phyloP scores from a whole-genome alignment of 2,797 vertebrate genomes.

The Periparus ater region DNA sequence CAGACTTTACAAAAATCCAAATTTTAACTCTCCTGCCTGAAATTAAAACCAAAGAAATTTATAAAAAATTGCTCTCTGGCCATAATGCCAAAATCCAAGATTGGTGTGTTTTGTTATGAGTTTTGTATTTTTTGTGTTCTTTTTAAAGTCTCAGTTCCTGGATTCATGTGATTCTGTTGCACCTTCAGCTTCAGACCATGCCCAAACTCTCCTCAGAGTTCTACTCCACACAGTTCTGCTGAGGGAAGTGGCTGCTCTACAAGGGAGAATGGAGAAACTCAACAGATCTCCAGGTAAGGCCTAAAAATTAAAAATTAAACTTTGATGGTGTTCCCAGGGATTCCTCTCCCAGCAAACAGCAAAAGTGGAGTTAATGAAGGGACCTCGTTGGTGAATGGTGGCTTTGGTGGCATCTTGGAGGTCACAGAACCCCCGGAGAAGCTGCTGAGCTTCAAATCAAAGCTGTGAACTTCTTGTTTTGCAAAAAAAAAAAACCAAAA shows the following conservation, averaged over 20 bases:
- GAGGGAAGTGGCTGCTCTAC: not conserved
- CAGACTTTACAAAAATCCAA: not conserved
- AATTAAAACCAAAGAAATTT: not conserved
- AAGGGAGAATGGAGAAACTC: not conserved
- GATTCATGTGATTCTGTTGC: not conserved
- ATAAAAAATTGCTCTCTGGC: not conserved
- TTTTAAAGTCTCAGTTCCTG: not conserved
- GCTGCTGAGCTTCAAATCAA: not conserved
- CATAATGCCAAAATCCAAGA: not conserved
- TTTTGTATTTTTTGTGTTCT: not conserved
- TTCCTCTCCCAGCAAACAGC: not conserved
- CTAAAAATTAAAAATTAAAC: not conserved
- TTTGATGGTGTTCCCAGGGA: accelerated
- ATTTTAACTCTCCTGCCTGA: not conserved
- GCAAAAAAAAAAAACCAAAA: not conserved
- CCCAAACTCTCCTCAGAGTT: not conserved
- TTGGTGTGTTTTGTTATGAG: accelerated
- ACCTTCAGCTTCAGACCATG: not conserved
- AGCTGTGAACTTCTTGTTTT: not conserved
- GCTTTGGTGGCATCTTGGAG: not conserved
- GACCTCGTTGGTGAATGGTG: accelerated
- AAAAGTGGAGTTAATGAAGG: accelerated
- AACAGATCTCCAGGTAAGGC: not conserved
- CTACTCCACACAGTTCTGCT: not conserved
- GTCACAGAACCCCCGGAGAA: not conserved